Percentiles rank a stretch among this genome's conserved stretches.
phyloP scores from a whole-genome alignment of 2,113 vertebrate genomes.

The Gracilinanus agilis region DNA sequence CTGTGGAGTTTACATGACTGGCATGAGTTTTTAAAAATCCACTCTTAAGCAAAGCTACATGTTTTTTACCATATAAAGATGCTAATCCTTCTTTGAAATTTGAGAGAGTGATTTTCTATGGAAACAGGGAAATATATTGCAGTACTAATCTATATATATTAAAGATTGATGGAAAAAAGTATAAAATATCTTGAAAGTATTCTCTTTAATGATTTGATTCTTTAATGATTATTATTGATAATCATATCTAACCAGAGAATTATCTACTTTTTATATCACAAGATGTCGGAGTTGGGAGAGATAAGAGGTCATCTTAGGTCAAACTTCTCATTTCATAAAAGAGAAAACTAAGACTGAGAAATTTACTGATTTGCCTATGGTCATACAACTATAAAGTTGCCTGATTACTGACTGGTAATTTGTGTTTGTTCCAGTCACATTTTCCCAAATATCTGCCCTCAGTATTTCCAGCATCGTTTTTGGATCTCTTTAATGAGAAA shows the following conservation, averaged over 20 bases:
- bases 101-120: neutral
- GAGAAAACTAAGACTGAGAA: neutral
- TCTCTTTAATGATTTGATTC: too few species aligned
- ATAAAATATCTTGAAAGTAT: neutral
- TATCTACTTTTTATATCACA: neutral
- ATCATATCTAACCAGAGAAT: neutral
- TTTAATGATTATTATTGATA: too few species aligned
- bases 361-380: neutral
- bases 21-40: neutral
- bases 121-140: neutral
- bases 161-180: neutral
- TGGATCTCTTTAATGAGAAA: neutral
- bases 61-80: slow-evolving; percentile 19
- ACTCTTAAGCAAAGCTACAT: slow-evolving; percentile 2
- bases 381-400: neutral
- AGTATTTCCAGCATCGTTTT: neutral
- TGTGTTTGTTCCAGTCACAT: neutral
- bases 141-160: neutral
- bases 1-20: slow-evolving; percentile 23
- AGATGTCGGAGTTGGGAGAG: neutral
- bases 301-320: neutral
- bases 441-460: neutral
- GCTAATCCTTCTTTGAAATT: neutral
- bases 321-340: neutral
- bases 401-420: neutral